A percentile compares a stretch with the other conserved stretches of the same genome.
Evolutionary conservation across 2,797 vertebrate species (phyloP).

Genomic region (Lycodopsis pacificus): DNA sequence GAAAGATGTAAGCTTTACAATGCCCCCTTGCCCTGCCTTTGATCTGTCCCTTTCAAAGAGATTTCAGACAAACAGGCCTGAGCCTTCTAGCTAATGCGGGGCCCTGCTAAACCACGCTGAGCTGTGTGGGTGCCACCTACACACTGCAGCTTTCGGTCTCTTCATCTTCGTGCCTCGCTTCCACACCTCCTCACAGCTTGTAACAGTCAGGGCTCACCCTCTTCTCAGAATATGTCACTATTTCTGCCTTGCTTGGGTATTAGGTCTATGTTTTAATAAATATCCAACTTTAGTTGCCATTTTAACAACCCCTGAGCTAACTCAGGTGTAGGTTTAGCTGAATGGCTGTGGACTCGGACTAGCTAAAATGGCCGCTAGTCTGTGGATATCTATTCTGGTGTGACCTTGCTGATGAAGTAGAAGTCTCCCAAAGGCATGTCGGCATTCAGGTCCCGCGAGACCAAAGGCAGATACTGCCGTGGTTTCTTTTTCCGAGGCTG

Average conservation of each 20-base stretch:
- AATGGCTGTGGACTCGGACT: not conserved
- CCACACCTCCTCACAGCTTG: conserved; percentile 68
- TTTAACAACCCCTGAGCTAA: not conserved
- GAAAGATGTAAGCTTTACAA: conserved; percentile 60
- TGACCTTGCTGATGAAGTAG: conserved; percentile 29
- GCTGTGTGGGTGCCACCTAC: conserved; percentile 79
- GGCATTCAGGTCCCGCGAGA: conserved; percentile 24
- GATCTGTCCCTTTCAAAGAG: conserved; percentile 81
- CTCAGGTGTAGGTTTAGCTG: conserved; percentile 8
- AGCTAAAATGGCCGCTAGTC: not conserved
- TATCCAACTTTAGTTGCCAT: not conserved
- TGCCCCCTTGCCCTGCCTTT: conserved; percentile 77
- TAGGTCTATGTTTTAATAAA: not conserved
- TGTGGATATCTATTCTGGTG: not conserved
- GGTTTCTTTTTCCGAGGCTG: conserved; percentile 30
- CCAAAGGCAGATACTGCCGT: conserved; percentile 20
- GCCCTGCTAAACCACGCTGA: conserved; percentile 57
- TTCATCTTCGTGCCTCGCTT: conserved; percentile 64
- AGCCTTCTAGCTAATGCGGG: conserved; percentile 67
- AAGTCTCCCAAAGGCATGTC: not conserved
- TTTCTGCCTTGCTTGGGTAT: conserved; percentile 13
- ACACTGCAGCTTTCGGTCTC: conserved; percentile 65
- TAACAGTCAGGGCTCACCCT: conserved; percentile 49
- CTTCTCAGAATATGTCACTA: conserved; percentile 47
- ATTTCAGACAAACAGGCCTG: conserved; percentile 71